Conservation (phyloP, 2,888 invertebrate species). For the Caenorhabditis sp. region DNA sequence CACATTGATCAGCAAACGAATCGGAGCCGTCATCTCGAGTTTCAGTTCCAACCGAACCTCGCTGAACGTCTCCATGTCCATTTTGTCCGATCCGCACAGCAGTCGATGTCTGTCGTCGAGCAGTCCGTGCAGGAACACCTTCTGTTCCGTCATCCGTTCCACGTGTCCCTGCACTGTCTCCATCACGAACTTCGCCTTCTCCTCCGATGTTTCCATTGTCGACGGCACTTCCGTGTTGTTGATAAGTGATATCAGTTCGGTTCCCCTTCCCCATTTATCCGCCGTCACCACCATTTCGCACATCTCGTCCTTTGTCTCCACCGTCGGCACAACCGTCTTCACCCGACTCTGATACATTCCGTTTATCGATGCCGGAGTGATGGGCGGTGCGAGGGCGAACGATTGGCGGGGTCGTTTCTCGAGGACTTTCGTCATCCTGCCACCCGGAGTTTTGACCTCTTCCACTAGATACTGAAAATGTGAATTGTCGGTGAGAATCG, state of each 20-base stretch:
- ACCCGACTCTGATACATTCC: slow-evolving; percentile 29
- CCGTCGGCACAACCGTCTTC: slow-evolving; percentile 35
- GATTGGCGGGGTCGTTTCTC: slow-evolving; percentile 11
- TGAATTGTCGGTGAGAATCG: no score
- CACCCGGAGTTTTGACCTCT: slow-evolving; percentile 35
- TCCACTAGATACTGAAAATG: slow-evolving; percentile 40
- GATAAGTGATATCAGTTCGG: slow-evolving; percentile 28
- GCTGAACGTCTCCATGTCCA: slow-evolving; percentile 31
- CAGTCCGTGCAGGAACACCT: slow-evolving; percentile 35
- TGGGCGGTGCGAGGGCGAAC: slow-evolving; percentile 17
- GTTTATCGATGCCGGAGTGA: slow-evolving; percentile 37
- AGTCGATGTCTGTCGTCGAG: slow-evolving; percentile 32
- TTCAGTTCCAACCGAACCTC: slow-evolving; percentile 40
- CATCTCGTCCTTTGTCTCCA: slow-evolving; percentile 25
- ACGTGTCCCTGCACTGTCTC: slow-evolving; percentile 36
- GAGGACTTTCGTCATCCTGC: slow-evolving; percentile 26
- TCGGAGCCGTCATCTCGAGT: slow-evolving; percentile 38
- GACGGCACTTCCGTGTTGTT: slow-evolving; percentile 41
- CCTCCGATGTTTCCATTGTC: slow-evolving; percentile 10
- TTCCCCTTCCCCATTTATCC: slow-evolving; percentile 50
- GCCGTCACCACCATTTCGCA: slow-evolving; percentile 17
- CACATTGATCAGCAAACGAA: slow-evolving; percentile 31
- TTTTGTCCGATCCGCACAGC: slow-evolving; percentile 20
- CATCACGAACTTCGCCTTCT: slow-evolving; percentile 38
- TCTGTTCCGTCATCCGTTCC: slow-evolving; percentile 52